Evolutionary conservation across 2,797 vertebrate genomes (phyloP).

Genomic region (Myiothlypis chrysogaster): DNA sequence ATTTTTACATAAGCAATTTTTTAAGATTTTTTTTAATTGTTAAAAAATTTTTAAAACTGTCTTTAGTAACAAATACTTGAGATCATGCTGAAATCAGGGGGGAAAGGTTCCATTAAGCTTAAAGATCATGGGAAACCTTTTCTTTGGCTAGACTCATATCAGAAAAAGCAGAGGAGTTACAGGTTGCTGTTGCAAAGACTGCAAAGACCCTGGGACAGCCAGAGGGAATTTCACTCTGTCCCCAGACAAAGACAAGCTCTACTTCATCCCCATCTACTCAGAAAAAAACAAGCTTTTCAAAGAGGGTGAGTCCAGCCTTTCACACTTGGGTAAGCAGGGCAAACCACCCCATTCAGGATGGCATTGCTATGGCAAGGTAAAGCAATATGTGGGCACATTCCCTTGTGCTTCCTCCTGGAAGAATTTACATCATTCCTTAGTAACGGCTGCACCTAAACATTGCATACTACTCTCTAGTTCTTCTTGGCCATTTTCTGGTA

Average conservation of each 20-base stretch:
- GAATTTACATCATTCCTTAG: slow-evolving; percentile 26
- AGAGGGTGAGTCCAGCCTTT: neutral
- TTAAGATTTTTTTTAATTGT: neutral
- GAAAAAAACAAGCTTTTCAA: neutral
- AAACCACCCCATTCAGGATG: neutral
- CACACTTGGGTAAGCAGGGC: neutral
- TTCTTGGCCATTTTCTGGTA: neutral
- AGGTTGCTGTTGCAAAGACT: neutral
- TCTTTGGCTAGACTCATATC: neutral
- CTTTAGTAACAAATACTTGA: neutral
- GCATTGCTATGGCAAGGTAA: neutral
- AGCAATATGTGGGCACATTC: neutral
- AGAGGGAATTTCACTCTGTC: neutral
- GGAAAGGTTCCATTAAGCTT: neutral
- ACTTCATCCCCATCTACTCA: neutral
- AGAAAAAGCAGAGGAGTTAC: neutral
- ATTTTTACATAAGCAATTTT: neutral
- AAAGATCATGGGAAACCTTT: neutral
- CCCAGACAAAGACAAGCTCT: neutral
- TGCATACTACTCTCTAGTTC: neutral
- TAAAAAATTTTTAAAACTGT: neutral
- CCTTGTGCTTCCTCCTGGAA: neutral
- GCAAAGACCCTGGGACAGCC: neutral
- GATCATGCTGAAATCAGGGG: neutral
- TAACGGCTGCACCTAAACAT: neutral